Evolutionary conservation across 1,140 invertebrate species (phyloP), one percentile per base, ranked within the genome.

Genomic region (Idris sp.): DNA sequence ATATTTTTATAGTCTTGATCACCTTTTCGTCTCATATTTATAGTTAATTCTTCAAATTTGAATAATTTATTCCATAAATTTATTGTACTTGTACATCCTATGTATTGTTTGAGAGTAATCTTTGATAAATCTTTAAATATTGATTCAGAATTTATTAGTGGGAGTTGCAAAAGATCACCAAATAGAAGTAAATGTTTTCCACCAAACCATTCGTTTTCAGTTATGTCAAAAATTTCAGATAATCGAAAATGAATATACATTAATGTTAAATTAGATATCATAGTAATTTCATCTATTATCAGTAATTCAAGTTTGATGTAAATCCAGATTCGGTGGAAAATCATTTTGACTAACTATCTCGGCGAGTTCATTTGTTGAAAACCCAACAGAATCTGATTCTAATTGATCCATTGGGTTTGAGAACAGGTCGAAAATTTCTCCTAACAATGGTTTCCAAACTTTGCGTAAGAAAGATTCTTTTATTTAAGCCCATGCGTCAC

Each of bases 1-100:
- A 44, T 35, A 1, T 44, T 5, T 44, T 25, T 26, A 41, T 44
- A 44, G 5, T 7, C 8, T 4, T 11, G 8, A 48, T 78, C 73
- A 54, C 38, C 38, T 61, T 75, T 69, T 56, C 78, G 74, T 8
- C 71, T 19, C 67, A 79, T 79, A 53, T 80, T 80, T 9, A 75
- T 79, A 40, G 14, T 64, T 22, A 80, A 54, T 58, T 80, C 74
- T 36, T 80, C 74, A 26, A 76, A 78, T 0, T 41, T 33, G 22
- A 78, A 79, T 64, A 75, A 59, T 10, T 44, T 15, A 35, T 19
- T 11, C 76, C 74, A 81, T 13, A 79, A 30, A 59, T 79, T 53
- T 33, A 58, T 22, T 26, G 26, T 65, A 13, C 38, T 56, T 31
- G 72, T 53, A 40, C 61, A 54, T 14, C 69, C 77, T 7, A 80